Evolutionary conservation across 2,113 vertebrate species (phyloP).

Genomic region (Cervus canadensis): DNA sequence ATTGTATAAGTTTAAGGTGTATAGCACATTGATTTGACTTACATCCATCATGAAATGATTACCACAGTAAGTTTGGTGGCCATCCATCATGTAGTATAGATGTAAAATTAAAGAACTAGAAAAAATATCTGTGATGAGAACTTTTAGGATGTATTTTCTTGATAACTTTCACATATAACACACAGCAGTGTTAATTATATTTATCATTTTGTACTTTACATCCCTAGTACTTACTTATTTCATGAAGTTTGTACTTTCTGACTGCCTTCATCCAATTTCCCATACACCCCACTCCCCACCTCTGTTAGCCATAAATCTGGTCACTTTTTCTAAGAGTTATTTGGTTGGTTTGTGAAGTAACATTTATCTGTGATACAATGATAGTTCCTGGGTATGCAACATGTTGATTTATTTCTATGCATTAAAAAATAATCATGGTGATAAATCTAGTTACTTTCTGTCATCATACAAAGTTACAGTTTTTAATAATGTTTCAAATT

Average conservation of each 20-base stretch:
- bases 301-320: background rate
- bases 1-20: background rate
- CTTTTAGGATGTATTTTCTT: background rate
- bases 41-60: background rate
- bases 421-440: background rate
- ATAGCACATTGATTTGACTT: background rate
- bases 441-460: background rate
- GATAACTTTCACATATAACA: no score
- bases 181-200: background rate
- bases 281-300: background rate
- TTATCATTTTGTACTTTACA: background rate
- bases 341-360: background rate
- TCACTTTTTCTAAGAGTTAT: background rate
- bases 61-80: background rate
- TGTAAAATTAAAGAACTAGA: background rate
- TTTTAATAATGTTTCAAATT: background rate
- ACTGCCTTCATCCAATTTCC: background rate
- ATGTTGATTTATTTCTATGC: background rate
- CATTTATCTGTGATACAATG: background rate
- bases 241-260: background rate
- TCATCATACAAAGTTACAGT: background rate
- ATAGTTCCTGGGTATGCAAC: no score
- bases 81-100: background rate
- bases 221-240: background rate
- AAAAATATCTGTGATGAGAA: background rate